Conservation (phyloP, 2,113 vertebrate species). For the Grantiella picta region DNA sequence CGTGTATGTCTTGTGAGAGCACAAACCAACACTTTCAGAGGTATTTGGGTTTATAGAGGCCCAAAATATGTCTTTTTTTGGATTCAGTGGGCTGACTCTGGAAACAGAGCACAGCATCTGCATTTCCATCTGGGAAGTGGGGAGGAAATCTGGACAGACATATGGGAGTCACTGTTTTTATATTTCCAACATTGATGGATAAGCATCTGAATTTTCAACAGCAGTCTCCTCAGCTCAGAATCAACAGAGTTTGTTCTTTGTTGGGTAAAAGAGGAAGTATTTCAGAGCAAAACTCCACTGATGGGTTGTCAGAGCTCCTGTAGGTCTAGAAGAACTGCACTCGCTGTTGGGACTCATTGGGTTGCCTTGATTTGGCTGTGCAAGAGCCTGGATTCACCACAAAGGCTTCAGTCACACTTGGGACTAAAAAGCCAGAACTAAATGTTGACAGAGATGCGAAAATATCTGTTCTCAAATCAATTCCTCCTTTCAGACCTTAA, state of each 20-base stretch:
- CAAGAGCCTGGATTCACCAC: not conserved
- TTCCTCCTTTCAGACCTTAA: not conserved
- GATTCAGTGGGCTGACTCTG: not conserved
- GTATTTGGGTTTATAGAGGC: not conserved
- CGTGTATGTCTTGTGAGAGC: accelerated
- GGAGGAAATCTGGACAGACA: slow-evolving; percentile 26
- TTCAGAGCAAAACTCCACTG: not conserved
- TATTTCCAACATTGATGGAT: not conserved
- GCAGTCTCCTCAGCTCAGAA: not conserved
- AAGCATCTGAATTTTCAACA: not conserved
- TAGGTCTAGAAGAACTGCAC: not conserved
- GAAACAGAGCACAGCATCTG: not conserved
- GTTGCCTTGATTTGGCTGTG: not conserved
- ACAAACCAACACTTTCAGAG: not conserved
- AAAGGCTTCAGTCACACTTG: not conserved
- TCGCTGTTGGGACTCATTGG: not conserved
- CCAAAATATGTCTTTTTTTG: not conserved
- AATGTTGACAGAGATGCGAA: not conserved
- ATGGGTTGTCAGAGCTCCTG: not conserved
- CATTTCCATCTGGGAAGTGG: slow-evolving; percentile 31
- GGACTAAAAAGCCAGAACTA: not conserved
- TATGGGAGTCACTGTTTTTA: slow-evolving; percentile 8
- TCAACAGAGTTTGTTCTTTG: not conserved
- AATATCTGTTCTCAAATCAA: not conserved
- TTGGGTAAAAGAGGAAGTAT: not conserved